Evolutionary conservation across 2,113 vertebrate species (phyloP), one percentile per base, ranked within the genome.

Genomic region (Phalacrocorax brasilianus): DNA sequence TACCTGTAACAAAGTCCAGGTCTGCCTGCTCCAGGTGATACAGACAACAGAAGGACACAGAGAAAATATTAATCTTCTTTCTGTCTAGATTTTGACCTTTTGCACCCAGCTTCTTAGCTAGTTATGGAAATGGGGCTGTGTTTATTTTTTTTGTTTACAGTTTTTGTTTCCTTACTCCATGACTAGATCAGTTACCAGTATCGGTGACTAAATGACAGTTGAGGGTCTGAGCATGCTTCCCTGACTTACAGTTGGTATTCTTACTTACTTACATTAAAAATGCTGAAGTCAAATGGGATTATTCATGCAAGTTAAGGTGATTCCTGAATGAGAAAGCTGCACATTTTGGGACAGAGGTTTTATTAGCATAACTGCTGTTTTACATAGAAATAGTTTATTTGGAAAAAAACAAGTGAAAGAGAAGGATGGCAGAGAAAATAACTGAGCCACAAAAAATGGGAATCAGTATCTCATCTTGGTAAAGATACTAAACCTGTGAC

Each of bases 1-100:
- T 98, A 98, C 98, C 98, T 98, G 98, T 98, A 98, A 98, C 98
- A 98, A 98, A 98, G 98, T 98, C 98, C 98, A 98, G 98, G 97
- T 98, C 98, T 98, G 97, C 97, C 97, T 98, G 97, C 98, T 98
- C 97, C 98, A 98, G 98, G 98, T 98, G 97, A 98, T 98, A 95
- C 97, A 98, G 97, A 97, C 98, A 97, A 97, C 96, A 96, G 97
- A 98, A 96, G 97, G 95, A 95, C 97, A 97, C 89, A 76, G 95
- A 98, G 93, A 96, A 97, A 97, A 98, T 97, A 98, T 98, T 98
- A 98, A 98, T 98, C 98, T 97, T 98, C 96, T 79, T 92, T 95
- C 96, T 97, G 97, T 98, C 98, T 97, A 97, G 97, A 95, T 97
- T 91, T 96, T 98, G 96, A 98, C 98, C 98, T 98, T 98, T 98